These are phyloP conservation scores for Pseudochirops corinnae DNA, from an alignment of 2,797 vertebrate genomes.

Conservation along the genomic window DNA sequence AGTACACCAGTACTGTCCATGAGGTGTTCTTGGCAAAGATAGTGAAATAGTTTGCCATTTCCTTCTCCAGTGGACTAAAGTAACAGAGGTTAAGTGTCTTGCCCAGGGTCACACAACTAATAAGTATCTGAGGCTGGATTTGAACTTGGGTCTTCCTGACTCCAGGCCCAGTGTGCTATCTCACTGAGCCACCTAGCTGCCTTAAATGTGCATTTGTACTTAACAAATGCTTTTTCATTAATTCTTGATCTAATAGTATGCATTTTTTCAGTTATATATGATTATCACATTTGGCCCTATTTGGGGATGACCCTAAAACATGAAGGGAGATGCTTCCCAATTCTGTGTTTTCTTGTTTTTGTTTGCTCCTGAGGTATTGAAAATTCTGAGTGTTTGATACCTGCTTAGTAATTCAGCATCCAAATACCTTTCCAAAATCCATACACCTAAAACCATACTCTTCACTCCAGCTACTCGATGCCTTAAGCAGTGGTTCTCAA, in stretches of 20 bases:
- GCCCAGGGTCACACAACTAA: neutral
- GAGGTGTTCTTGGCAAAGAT: neutral
- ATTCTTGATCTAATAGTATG: neutral
- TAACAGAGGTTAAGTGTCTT: neutral
- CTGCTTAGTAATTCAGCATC: constrained; percentile 24
- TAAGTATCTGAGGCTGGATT: neutral
- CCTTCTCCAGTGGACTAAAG: neutral
- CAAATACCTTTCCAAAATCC: neutral
- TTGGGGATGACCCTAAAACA: constrained; percentile 15
- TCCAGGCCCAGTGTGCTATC: neutral
- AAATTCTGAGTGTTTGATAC: neutral
- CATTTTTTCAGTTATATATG: neutral
- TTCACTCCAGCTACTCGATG: constrained; percentile 23
- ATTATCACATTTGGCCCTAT: neutral
- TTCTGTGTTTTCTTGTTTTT: neutral
- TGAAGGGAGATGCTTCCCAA: neutral
- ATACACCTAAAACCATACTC: neutral
- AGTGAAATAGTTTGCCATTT: neutral
- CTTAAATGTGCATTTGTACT: neutral
- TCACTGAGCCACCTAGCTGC: neutral
- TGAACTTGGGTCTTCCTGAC: neutral
- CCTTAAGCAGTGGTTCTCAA: neutral
- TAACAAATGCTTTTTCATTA: neutral
- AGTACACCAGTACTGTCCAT: neutral
- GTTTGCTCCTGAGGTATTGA: neutral